These are phyloP conservation scores for Parascotia fuliginaria DNA, from an alignment of 2,888 invertebrate genomes.

Conservation along the genomic window DNA sequence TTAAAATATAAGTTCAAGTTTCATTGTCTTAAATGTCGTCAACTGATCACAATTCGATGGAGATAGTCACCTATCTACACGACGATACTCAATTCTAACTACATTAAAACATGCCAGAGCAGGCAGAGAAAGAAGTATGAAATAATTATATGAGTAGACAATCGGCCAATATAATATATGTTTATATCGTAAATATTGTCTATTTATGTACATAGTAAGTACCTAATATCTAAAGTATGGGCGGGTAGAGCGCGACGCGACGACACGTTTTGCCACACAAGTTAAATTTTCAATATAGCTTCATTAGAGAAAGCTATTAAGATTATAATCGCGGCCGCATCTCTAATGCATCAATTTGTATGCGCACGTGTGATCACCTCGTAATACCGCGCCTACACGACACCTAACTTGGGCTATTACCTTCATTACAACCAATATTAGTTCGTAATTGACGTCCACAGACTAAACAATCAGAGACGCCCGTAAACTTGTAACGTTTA, in stretches of 20 bases:
- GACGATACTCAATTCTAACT: no score
- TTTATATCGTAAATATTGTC: no score
- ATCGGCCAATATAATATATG: no score
- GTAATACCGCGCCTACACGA: slow-evolving; percentile 60
- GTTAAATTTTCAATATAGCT: slow-evolving; percentile 68
- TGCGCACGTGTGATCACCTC: slow-evolving; percentile 70
- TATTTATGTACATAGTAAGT: no score
- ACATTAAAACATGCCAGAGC: no score
- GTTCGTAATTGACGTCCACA: slow-evolving; percentile 35
- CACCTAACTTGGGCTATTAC: slow-evolving; percentile 34
- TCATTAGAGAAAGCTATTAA: slow-evolving; percentile 69
- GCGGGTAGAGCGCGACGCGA: not conserved
- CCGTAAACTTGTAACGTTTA: slow-evolving; percentile 10
- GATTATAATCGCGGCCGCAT: slow-evolving; percentile 63
- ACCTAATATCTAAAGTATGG: no score
- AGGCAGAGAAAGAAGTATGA: no score
- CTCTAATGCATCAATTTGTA: slow-evolving; percentile 75
- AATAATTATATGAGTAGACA: no score
- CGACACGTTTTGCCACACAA: slow-evolving; percentile 13
- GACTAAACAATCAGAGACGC: slow-evolving; percentile 30
- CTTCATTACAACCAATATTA: slow-evolving; percentile 36
- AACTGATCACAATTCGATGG: no score
- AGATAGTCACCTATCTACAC: no score
- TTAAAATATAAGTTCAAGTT: no score
- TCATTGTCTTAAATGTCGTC: no score